phyloP scores from a whole-genome alignment of 2,797 vertebrate genomes.

The Luscinia luscinia region DNA sequence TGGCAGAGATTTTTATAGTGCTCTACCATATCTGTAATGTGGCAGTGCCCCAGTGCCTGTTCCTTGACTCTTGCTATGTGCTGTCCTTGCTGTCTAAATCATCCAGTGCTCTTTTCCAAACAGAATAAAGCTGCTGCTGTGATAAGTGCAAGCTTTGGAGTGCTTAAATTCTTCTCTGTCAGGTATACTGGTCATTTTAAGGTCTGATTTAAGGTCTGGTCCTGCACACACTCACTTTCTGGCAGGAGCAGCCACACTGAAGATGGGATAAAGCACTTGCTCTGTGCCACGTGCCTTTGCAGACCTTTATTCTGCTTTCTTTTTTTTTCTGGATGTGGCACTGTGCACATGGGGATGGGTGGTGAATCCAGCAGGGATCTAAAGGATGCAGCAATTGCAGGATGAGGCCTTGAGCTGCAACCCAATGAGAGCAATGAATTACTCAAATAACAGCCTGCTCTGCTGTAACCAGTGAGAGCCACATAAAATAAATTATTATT shows the following conservation, averaged over 20 bases:
- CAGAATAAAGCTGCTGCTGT: neutral
- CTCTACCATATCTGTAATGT: neutral
- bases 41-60: neutral
- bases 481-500: neutral
- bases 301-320: neutral
- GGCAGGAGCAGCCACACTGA: neutral
- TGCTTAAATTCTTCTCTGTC: neutral
- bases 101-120: neutral
- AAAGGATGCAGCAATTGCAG: neutral
- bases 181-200: neutral
- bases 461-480: neutral
- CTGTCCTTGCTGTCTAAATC: neutral
- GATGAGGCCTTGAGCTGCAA: neutral
- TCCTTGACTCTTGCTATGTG: neutral
- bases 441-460: neutral
- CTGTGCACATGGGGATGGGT: fast-evolving
- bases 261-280: neutral
- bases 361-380: neutral
- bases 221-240: neutral
- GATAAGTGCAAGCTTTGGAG: neutral
- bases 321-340: neutral
- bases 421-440: neutral
- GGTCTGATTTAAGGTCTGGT: neutral
- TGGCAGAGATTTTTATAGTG: neutral
- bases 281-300: neutral